Percentiles rank a stretch among this genome's conserved stretches.
Conservation (phyloP, 2,888 invertebrate species). For the Tineola bisselliella region DNA sequence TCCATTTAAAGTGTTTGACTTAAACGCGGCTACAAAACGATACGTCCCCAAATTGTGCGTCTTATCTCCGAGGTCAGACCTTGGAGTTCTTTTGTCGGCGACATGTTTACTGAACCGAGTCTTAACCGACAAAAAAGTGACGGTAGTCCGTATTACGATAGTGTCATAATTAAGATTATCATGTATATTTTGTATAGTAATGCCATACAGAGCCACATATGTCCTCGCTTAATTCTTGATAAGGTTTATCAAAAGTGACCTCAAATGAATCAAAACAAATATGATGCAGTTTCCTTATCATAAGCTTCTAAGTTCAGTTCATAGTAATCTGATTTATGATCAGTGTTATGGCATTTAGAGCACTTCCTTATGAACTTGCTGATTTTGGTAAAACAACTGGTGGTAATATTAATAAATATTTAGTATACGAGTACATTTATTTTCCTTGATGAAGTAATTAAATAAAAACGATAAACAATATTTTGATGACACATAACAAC, state of each 20-base stretch:
- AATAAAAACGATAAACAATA: too few species aligned
- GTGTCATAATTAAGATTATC: neutral
- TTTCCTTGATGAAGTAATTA: too few species aligned
- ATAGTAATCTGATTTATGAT: neutral
- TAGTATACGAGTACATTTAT: too few species aligned
- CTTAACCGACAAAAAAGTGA: slow-evolving; percentile 33
- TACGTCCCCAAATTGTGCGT: slow-evolving; percentile 50
- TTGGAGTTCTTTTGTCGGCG: slow-evolving; percentile 50
- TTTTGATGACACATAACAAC: too few species aligned
- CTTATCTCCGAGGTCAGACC: slow-evolving; percentile 61
- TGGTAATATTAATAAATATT: too few species aligned
- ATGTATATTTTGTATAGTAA: neutral
- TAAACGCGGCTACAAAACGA: slow-evolving; percentile 6
- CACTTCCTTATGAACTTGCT: neutral
- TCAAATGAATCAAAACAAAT: slow-evolving; percentile 9
- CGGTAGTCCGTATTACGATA: neutral
- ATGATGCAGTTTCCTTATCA: slow-evolving; percentile 6
- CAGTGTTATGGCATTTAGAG: neutral
- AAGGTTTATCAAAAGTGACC: slow-evolving; percentile 7
- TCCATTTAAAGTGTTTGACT: neutral
- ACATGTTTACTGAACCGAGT: slow-evolving; percentile 42
- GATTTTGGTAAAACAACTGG: neutral
- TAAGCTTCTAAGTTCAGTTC: neutral
- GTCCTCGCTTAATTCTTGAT: slow-evolving; percentile 7
- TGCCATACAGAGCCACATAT: neutral